A percentile compares a stretch with the other conserved stretches of the same genome.
Conservation (phyloP, 1,140 invertebrate genomes). For the Pseudomyrmex concolor region DNA sequence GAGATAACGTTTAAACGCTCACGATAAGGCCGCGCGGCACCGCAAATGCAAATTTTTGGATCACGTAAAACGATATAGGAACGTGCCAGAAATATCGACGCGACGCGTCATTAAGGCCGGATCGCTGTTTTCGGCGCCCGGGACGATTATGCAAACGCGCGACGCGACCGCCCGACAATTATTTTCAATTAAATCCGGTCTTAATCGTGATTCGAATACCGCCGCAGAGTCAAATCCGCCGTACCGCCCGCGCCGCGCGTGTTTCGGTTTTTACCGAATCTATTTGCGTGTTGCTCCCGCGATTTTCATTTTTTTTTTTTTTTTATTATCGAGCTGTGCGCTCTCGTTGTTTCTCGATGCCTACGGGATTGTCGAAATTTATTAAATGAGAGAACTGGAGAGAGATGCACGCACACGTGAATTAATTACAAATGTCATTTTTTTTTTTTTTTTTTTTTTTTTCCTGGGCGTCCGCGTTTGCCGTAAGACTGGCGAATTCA, state of each 20-base stretch:
- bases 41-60: constrained; percentile 63
- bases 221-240: constrained; percentile 1
- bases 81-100: constrained; percentile 72
- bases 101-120: constrained; percentile 46
- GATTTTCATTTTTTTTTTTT: background rate
- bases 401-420: background rate
- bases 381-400: background rate
- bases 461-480: background rate
- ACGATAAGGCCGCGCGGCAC: constrained; percentile 6
- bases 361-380: background rate
- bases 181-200: constrained; percentile 70
- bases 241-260: background rate
- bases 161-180: constrained; percentile 52
- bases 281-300: too few species aligned
- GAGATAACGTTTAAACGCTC: background rate
- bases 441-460: background rate
- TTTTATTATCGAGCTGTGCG: constrained; percentile 4
- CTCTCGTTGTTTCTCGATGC: background rate
- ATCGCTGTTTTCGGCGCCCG: constrained; percentile 55
- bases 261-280: background rate
- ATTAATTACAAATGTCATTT: background rate
- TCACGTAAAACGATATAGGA: constrained; percentile 68
- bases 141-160: constrained; percentile 65
- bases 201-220: constrained; percentile 67
- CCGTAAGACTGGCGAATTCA: background rate